Evolutionary conservation across 2,113 vertebrate species (phyloP).

Genomic region (Halcyon malimbica): DNA sequence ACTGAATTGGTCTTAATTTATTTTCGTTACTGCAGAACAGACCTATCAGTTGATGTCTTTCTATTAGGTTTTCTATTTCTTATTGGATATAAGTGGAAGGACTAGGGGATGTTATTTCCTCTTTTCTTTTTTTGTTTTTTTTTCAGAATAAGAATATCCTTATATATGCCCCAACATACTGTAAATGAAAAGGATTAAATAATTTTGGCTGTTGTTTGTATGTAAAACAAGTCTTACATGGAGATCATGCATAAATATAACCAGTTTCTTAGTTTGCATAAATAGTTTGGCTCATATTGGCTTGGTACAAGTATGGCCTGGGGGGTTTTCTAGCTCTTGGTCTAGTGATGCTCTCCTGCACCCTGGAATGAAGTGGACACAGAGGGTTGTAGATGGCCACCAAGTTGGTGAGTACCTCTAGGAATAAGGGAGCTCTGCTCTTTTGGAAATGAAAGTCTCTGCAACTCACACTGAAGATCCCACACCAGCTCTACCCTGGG

Average conservation of each 20-base stretch:
- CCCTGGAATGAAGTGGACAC: neutral
- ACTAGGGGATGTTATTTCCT: neutral
- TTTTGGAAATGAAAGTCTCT: neutral
- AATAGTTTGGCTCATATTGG: neutral
- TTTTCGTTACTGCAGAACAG: neutral
- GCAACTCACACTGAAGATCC: neutral
- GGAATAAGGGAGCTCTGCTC: neutral
- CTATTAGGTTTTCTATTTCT: neutral
- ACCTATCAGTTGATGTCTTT: neutral
- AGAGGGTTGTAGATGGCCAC: neutral
- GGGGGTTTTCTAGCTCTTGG: neutral
- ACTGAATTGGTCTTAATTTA: neutral
- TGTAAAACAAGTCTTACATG: neutral
- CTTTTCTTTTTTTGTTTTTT: neutral
- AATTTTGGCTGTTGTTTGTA: neutral
- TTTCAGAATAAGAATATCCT: neutral
- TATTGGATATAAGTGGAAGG: neutral
- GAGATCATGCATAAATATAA: neutral
- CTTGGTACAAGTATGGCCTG: accelerated
- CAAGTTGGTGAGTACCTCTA: neutral
- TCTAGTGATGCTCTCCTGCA: neutral
- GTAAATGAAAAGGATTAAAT: neutral
- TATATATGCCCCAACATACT: neutral
- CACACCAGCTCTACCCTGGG: accelerated
- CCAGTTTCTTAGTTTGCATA: neutral